Conservation (phyloP, 2,113 vertebrate genomes). For the Centropus bengalensis region DNA sequence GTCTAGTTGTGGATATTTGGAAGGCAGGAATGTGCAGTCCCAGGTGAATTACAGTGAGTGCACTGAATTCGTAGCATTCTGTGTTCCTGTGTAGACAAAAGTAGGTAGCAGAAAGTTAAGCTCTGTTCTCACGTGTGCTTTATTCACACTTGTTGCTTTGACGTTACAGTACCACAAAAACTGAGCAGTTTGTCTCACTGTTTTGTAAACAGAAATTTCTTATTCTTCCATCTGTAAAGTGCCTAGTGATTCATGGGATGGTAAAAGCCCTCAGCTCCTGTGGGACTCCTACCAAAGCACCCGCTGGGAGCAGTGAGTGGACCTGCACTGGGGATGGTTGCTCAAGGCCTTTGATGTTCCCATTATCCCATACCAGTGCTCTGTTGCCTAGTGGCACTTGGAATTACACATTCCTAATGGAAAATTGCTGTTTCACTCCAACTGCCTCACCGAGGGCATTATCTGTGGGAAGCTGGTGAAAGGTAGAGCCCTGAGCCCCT, state of each 20-base stretch:
- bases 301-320: background rate
- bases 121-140: background rate
- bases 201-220: background rate
- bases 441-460: background rate
- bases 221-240: background rate
- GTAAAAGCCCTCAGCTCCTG: background rate
- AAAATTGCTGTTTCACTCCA: background rate
- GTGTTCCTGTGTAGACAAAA: background rate
- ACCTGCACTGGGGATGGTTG: background rate
- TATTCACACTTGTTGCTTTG: background rate
- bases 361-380: background rate
- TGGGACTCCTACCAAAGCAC: background rate
- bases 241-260: background rate
- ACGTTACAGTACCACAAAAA: background rate
- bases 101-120: background rate
- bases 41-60: background rate
- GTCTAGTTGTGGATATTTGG: background rate
- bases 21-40: background rate
- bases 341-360: background rate
- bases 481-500: background rate
- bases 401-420: background rate
- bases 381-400: background rate
- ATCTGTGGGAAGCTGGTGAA: background rate
- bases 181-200: background rate
- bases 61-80: accelerated